Base-by-base conservation (phyloP, 2,797 vertebrate genomes). In the Orientallactaga sibirica region DNA sequence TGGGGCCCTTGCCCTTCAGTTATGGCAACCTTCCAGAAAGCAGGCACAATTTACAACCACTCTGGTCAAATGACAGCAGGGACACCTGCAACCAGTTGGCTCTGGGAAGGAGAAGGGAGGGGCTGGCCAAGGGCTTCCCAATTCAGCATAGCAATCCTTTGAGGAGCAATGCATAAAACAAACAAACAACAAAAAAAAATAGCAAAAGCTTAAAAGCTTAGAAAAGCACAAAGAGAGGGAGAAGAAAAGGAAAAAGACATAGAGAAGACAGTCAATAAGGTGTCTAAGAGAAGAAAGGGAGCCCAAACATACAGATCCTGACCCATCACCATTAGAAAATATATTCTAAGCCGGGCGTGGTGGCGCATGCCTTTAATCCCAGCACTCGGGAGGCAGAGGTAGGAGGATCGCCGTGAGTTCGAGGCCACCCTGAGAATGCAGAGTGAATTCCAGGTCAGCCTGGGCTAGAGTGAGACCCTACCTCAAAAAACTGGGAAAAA, bases 1-100 rank as follows among this genome's bases (percentile, higher is more conserved):
- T 80, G 78, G 87, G 87, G 58, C 93, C 48, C 43, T 70, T 85
- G 85, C 81, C 94, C 74, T 91, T 68, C 41, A 71, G 62, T 94
- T 27, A 61, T 0, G 52, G 91, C 94, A 86, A 86, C 66, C 73
- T 0, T 3, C 85, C 96, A 95, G 93, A 92, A 90, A 86, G 82
- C 68, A 92, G 86, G 87, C 1, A 2, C 62, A 37, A 64, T 88
- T 92, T 81, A 41, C 79, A 92, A 82, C 70, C 37, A 73, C 20
- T 55, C 64, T 70, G 94, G 95, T 88, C 86, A 86, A 86, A 94
- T 68, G 94, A 88, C 95, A 95, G 82, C 92, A 90, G 93, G 86
- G 90, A 80, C 0, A 18, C 94, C 82, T 84, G 94, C 48, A 85
- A 95, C 66, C 80, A 82, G 80, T 67, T 85, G 93, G 89, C 77